Conservation (phyloP, 2,797 vertebrate species). For the Myotis daubentonii region DNA sequence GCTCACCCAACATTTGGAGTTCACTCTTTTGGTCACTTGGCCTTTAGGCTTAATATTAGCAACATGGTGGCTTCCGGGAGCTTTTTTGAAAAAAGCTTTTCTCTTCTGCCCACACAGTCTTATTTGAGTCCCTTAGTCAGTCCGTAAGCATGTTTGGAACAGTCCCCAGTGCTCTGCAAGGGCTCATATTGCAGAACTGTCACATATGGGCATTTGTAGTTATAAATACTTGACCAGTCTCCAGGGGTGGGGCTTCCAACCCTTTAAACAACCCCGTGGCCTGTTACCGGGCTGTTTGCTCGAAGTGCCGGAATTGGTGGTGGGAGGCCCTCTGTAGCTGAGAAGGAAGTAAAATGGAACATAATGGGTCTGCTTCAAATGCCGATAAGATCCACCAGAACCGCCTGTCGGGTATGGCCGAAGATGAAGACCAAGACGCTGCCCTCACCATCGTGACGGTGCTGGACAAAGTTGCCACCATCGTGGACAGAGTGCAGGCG, state of each 20-base stretch:
- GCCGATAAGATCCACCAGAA: conserved; percentile 83
- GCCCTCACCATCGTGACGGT: conserved; percentile 95
- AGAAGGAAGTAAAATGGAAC: conserved; percentile 85
- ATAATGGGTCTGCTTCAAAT: conserved; percentile 72
- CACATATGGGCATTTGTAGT: conserved; percentile 86
- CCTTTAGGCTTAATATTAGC: conserved; percentile 79
- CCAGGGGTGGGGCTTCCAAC: conserved; percentile 87
- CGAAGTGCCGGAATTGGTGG: conserved; percentile 71
- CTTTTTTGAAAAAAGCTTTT: conserved; percentile 75
- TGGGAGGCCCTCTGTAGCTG: conserved; percentile 61
- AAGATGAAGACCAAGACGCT: conserved; percentile 92
- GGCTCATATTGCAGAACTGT: conserved; percentile 88
- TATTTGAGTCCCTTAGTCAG: conserved; percentile 86
- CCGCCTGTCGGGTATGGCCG: conserved; percentile 85
- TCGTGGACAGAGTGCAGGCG: conserved; percentile 95
- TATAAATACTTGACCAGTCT: conserved; percentile 88
- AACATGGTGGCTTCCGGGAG: conserved; percentile 72
- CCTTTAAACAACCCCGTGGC: conserved; percentile 84
- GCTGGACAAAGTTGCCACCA: conserved; percentile 95
- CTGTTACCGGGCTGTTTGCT: conserved; percentile 84
- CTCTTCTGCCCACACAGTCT: conserved; percentile 82
- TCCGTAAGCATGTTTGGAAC: conserved; percentile 78
- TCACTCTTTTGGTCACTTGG: conserved; percentile 76
- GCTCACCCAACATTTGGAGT: conserved; percentile 73
- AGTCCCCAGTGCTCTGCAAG: conserved; percentile 68